phyloP scores from a whole-genome alignment of 2,113 vertebrate species.

The Daubentonia madagascariensis region DNA sequence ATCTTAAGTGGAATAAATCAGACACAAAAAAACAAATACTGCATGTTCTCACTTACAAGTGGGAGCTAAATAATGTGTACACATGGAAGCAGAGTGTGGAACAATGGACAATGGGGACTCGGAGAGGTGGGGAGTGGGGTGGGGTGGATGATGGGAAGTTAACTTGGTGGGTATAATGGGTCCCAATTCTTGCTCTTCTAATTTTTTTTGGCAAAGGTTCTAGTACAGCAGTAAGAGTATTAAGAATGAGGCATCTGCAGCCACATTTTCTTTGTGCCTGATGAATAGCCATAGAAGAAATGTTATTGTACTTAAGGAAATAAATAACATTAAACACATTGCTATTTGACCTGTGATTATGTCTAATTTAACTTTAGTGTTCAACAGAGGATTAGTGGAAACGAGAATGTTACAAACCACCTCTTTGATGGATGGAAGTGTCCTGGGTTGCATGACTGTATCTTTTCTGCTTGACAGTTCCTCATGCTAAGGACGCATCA shows the following conservation, averaged over 20 bases:
- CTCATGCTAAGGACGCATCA: not conserved
- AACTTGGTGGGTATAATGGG: too few relatives aligned
- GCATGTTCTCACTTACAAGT: too few relatives aligned
- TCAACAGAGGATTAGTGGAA: not conserved
- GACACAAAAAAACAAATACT: too few relatives aligned
- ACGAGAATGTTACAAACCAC: not conserved
- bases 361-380: not conserved
- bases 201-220: not conserved
- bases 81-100: too few relatives aligned
- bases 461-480: slow-evolving; percentile 10
- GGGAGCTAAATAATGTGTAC: too few relatives aligned
- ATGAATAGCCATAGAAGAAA: not conserved
- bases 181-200: not conserved
- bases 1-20: too few relatives aligned
- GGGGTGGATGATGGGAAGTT: too few relatives aligned
- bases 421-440: not conserved
- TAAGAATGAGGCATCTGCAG: not conserved
- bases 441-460: not conserved
- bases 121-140: too few relatives aligned
- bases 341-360: not conserved
- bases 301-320: not conserved
- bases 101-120: too few relatives aligned
- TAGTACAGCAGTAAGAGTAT: not conserved
- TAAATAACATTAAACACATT: not conserved
- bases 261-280: not conserved